These are phyloP conservation scores for Phocides pigmalion DNA, from an alignment of 1,140 invertebrate genomes.

Conservation along the genomic window DNA sequence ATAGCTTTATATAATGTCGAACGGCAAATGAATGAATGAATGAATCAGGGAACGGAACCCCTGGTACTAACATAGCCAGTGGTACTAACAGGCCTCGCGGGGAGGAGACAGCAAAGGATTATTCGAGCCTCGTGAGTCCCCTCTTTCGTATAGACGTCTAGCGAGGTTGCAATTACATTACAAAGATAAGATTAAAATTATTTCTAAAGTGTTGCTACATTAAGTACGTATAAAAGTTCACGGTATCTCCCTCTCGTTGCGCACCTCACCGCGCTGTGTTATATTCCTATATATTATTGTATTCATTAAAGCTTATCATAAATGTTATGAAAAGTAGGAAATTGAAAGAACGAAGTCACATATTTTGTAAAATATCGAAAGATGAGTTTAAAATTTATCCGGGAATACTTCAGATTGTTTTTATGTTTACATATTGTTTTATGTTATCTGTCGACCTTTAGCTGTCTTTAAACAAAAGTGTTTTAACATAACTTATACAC, in stretches of 20 bases:
- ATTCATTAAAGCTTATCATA: slow-evolving; percentile 3
- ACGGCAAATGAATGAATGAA: too few relatives aligned
- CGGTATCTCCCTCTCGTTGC: not conserved
- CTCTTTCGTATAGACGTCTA: too few relatives aligned
- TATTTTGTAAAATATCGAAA: too few relatives aligned
- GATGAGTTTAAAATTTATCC: not conserved
- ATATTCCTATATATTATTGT: slow-evolving; percentile 4
- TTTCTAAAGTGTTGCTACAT: not conserved
- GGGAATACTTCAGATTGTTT: too few relatives aligned
- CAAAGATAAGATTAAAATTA: not conserved
- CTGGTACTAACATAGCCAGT: too few relatives aligned
- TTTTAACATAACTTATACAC: not conserved
- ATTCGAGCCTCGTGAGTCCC: too few relatives aligned
- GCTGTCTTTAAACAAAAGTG: too few relatives aligned
- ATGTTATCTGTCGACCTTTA: too few relatives aligned
- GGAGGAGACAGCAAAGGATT: too few relatives aligned
- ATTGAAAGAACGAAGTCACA: not conserved
- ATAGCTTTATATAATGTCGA: too few relatives aligned
- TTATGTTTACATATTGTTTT: not conserved
- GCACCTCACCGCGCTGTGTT: not conserved
- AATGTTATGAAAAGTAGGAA: slow-evolving; percentile 1
- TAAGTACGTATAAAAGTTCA: not conserved
- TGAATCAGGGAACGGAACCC: too few relatives aligned
- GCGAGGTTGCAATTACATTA: not conserved
- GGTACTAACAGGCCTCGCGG: too few relatives aligned